A percentile compares a stretch with the other conserved stretches of the same genome.
Conservation (phyloP, 2,888 invertebrate genomes). For the Thereva nobilitata region DNA sequence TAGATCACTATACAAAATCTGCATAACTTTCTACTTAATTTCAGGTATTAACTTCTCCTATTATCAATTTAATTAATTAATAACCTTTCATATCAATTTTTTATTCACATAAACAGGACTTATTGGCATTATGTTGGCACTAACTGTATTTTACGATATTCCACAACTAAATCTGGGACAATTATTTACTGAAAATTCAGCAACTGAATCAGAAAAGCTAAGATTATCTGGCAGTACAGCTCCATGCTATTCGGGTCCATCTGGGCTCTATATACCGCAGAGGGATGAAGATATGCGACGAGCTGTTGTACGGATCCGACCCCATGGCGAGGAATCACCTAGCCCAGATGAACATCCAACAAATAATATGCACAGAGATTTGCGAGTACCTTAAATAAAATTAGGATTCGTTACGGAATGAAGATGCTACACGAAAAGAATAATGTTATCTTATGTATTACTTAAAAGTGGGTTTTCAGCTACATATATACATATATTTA, state of each 20-base stretch:
- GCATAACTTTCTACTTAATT: slow-evolving; percentile 70
- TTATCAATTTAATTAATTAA: slow-evolving; percentile 1
- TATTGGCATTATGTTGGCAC: slow-evolving; percentile 80
- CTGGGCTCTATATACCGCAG: slow-evolving; percentile 57
- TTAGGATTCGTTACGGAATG: not conserved
- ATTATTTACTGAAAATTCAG: slow-evolving; percentile 70
- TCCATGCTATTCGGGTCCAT: slow-evolving; percentile 55
- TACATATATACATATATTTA: too few relatives aligned
- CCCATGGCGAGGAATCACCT: slow-evolving; percentile 69
- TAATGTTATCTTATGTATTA: too few relatives aligned
- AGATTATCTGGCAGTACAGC: slow-evolving; percentile 62
- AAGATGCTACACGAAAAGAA: too few relatives aligned
- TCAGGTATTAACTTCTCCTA: slow-evolving; percentile 44
- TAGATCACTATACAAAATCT: slow-evolving; percentile 80
- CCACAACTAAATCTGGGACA: slow-evolving; percentile 84
- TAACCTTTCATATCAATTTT: slow-evolving; percentile 43
- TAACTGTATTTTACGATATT: slow-evolving; percentile 86
- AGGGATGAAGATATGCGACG: slow-evolving; percentile 63
- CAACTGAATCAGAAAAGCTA: slow-evolving; percentile 69
- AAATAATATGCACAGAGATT: slow-evolving; percentile 62
- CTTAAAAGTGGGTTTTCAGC: too few relatives aligned
- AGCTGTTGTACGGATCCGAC: slow-evolving; percentile 68
- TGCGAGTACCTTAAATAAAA: slow-evolving; percentile 60
- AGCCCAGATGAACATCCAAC: slow-evolving; percentile 72
- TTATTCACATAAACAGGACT: too few relatives aligned